Evolutionary conservation across 2,888 invertebrate genomes (phyloP), one percentile per base, ranked within the genome.

Genomic region (Syrphus vitripennis): DNA sequence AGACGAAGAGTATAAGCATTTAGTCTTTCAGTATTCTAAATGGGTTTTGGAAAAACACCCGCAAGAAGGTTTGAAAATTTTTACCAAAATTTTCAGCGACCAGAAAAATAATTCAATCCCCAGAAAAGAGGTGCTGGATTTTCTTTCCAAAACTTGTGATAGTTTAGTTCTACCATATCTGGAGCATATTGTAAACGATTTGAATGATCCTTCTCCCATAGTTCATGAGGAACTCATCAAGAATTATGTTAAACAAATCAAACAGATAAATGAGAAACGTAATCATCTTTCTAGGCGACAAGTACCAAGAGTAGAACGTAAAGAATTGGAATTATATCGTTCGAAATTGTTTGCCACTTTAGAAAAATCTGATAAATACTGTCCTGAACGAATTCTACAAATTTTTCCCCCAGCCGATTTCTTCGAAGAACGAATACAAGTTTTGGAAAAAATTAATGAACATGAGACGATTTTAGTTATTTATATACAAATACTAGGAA

Each of bases 391-490:
- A 63, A 96, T 98, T 1, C 93, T 98, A 21, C 94, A 96, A 21
- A 96, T 97, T 90, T 98, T 99, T 89, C 98, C 98, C 0, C 95
- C 95, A 55, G 96, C 98, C 89, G 94, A 94, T 78, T 93, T 99
- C 89, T 96, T 97, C 90, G 98, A 99, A 91, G 99, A 99, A 92
- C 94, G 98, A 83, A 99, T 99, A 0, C 94, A 99, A 16, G 96
- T 99, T 83, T 93, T 99, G 53, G 99, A 98, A 0, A 96, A 97
- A 89, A 93, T 99, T 26, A 97, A 97, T 0, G 91, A 96, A 86
- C 99, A 99, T 91, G 97, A 98, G 90, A 97, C 98, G 91, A 98
- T 98, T 0, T 93, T 99, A 57, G 95, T 96, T 0, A 97, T 99
- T 90, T 99, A 98, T 91, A 95, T 98, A 21, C 96, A 97, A 89